Evolutionary conservation across 2,113 vertebrate species (phyloP).

Genomic region (Crotalus tigris): DNA sequence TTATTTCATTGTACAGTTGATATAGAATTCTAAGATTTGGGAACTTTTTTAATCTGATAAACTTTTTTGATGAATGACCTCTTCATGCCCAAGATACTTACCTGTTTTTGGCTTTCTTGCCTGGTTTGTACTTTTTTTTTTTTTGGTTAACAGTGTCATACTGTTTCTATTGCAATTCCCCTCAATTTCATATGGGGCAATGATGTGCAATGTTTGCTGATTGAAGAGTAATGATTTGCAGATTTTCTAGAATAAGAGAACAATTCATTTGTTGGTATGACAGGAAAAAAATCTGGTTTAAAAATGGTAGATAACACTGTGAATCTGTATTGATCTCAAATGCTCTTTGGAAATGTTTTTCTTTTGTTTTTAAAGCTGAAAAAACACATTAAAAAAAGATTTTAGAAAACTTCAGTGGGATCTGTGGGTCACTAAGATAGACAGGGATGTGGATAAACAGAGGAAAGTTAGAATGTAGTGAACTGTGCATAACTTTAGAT

Average conservation of each 20-base stretch:
- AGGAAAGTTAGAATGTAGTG: constrained; percentile 12
- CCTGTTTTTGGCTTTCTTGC: background rate
- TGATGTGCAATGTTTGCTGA: background rate
- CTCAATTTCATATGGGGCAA: background rate
- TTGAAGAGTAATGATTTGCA: background rate
- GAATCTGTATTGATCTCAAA: constrained; percentile 11
- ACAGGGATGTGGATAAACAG: constrained; percentile 11
- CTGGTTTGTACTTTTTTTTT: background rate
- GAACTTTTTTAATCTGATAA: background rate
- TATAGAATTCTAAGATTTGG: background rate
- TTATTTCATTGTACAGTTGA: background rate
- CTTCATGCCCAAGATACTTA: background rate
- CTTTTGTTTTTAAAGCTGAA: constrained; percentile 21
- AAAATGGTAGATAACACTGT: background rate
- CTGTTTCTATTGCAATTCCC: background rate
- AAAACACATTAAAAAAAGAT: constrained; percentile 23
- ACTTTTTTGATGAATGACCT: background rate
- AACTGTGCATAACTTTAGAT: background rate
- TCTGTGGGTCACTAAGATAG: background rate
- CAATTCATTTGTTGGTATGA: background rate
- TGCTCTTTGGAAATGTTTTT: background rate
- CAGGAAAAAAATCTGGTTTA: background rate
- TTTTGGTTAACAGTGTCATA: background rate
- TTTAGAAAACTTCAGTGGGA: constrained; percentile 12
- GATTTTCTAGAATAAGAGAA: background rate